A percentile compares a stretch with the other conserved stretches of the same genome.
These are phyloP conservation scores for Pseudochaenichthys georgianus DNA, from an alignment of 2,797 vertebrate species.

Conservation along the genomic window DNA sequence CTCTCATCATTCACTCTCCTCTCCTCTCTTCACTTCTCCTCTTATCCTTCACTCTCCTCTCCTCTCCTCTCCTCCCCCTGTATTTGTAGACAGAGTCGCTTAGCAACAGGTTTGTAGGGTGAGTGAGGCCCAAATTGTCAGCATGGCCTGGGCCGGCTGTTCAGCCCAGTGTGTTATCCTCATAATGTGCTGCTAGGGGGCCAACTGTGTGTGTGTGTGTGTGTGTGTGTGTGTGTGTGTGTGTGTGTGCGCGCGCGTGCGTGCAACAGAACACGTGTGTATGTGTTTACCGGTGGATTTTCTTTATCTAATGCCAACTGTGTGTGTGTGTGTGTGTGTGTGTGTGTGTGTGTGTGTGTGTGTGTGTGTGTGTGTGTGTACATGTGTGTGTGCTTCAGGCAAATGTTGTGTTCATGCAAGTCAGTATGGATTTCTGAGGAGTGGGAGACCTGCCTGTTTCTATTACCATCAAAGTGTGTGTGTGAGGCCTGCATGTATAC, in stretches of 20 bases:
- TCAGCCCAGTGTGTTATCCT: constrained; percentile 60
- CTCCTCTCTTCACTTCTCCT: no score
- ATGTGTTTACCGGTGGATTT: constrained; percentile 51
- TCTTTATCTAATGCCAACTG: constrained; percentile 45
- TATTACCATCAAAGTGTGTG: constrained; percentile 43
- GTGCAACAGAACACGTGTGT: constrained; percentile 17
- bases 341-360: no score
- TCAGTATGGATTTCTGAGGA: constrained; percentile 47
- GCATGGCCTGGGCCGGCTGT: constrained; percentile 58
- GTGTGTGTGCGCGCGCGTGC: no score
- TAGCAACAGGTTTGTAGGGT: constrained; percentile 80
- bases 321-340: not conserved
- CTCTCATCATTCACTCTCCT: not conserved
- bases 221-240: constrained; percentile 11
- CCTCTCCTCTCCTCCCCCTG: not conserved
- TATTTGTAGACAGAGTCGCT: constrained; percentile 75
- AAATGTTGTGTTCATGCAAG: constrained; percentile 45
- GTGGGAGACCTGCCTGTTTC: constrained; percentile 52
- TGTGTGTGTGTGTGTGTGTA: not conserved
- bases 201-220: constrained; percentile 16
- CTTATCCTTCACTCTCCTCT: no score
- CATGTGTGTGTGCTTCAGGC: constrained; percentile 22
- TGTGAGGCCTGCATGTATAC: constrained; percentile 1
- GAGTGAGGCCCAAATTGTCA: constrained; percentile 67
- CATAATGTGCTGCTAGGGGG: constrained; percentile 46